Conservation (phyloP, 2,888 invertebrate species). For the Harpalus rubripes region DNA sequence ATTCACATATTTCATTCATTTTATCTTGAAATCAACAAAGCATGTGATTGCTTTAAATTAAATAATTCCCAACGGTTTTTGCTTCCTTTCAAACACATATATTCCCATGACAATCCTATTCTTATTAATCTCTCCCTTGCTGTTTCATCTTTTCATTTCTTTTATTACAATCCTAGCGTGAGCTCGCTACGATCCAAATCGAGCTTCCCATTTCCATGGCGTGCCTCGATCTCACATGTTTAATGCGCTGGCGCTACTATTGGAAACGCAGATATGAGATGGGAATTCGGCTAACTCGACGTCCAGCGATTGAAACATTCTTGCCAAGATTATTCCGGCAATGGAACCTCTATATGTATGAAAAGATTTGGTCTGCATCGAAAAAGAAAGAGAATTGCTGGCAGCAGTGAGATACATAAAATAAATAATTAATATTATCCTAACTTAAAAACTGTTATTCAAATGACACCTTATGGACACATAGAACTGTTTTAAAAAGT, state of each 20-base stretch:
- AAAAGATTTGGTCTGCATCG: no score
- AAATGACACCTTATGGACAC: no score
- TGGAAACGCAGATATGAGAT: slow-evolving; percentile 25
- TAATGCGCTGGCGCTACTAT: not conserved
- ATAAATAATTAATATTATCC: no score
- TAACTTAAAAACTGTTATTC: no score
- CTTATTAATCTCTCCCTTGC: slow-evolving; percentile 10
- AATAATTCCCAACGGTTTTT: not conserved
- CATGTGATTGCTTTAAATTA: not conserved
- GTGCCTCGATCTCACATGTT: not conserved
- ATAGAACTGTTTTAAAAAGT: no score
- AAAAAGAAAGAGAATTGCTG: no score
- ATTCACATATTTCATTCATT: no score
- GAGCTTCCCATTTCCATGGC: not conserved
- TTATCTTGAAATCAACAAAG: no score
- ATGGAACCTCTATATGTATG: not conserved
- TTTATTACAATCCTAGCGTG: slow-evolving; percentile 48
- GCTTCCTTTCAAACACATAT: not conserved
- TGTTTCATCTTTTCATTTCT: slow-evolving; percentile 54
- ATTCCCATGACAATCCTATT: not conserved
- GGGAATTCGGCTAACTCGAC: slow-evolving; percentile 4
- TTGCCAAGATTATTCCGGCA: slow-evolving; percentile 31
- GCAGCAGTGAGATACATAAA: no score
- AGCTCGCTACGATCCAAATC: slow-evolving; percentile 22
- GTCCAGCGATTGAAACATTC: slow-evolving; percentile 41